Percentiles rank a stretch among this genome's conserved stretches.
phyloP scores from a whole-genome alignment of 2,797 vertebrate genomes.

The Pristis pectinata region DNA sequence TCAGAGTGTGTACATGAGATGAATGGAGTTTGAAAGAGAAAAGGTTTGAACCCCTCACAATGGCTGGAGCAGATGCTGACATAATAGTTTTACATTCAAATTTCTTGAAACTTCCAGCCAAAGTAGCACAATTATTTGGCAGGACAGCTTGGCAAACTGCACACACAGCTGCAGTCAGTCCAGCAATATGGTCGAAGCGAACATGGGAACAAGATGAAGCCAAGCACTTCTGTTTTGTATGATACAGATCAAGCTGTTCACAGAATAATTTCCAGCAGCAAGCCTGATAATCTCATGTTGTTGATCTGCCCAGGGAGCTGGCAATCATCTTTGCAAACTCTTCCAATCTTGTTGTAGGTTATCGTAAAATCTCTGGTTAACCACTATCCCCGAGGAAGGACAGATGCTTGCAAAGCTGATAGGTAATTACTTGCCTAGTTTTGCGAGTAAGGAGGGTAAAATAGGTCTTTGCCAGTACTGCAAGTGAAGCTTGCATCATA shows the following conservation, averaged over 20 bases:
- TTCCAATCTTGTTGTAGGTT: not conserved
- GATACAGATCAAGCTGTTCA: not conserved
- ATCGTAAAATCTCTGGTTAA: not conserved
- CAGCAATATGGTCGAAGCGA: not conserved
- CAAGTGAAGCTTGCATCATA: not conserved
- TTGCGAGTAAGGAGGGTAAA: too few species aligned
- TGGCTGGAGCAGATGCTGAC: not conserved
- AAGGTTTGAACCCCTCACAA: not conserved
- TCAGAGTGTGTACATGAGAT: not conserved
- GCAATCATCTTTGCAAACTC: not conserved
- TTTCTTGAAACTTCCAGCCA: not conserved
- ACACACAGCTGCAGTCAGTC: slow-evolving; percentile 18
- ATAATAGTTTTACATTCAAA: not conserved
- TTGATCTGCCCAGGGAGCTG: not conserved
- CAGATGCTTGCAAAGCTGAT: not conserved
- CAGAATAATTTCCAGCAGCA: not conserved
- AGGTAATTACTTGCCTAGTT: not conserved
- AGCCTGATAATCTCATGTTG: not conserved
- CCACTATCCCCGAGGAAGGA: not conserved
- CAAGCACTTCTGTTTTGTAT: not conserved
- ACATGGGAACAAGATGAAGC: not conserved
- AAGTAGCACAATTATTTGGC: slow-evolving; percentile 21
- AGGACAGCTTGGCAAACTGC: not conserved
- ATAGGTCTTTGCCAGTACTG: too few species aligned
- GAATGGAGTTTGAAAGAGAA: not conserved